Conservation (phyloP, 2,113 vertebrate species). For the Xerus inauris region DNA sequence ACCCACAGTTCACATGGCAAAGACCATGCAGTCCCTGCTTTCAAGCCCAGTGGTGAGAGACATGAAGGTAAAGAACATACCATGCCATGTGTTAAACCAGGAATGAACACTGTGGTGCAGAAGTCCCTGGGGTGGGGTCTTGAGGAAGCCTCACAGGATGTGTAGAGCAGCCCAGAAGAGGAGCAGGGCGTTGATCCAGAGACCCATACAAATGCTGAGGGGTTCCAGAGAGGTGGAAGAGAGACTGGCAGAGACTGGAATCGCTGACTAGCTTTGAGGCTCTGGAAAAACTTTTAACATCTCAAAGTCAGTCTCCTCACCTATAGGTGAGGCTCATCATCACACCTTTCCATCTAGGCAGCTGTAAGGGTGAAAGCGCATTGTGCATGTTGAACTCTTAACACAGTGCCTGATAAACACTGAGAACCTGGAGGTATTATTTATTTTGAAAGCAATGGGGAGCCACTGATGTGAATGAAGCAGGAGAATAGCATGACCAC, state of each 20-base stretch:
- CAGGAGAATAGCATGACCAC: neutral
- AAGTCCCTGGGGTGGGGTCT: neutral
- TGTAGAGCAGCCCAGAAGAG: neutral
- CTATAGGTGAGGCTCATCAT: neutral
- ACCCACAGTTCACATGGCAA: neutral
- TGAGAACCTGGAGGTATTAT: neutral
- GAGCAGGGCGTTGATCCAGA: neutral
- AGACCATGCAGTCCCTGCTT: neutral
- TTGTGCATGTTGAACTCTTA: neutral
- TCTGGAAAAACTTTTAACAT: neutral
- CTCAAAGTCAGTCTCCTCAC: neutral
- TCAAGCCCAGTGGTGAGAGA: neutral
- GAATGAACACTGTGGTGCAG: rapidly evolving
- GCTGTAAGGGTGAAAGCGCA: neutral
- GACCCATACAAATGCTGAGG: neutral
- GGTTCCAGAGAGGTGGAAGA: neutral
- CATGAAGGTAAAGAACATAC: too few relatives aligned
- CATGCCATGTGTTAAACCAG: neutral
- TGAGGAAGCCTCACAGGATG: neutral
- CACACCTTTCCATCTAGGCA: neutral
- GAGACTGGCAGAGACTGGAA: neutral
- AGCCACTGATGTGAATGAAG: neutral
- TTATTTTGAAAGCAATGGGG: neutral
- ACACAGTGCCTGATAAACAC: neutral
- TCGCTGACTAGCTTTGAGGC: neutral